Evolutionary conservation across 2,113 vertebrate species (phyloP).

Genomic region (Fregata magnificens): DNA sequence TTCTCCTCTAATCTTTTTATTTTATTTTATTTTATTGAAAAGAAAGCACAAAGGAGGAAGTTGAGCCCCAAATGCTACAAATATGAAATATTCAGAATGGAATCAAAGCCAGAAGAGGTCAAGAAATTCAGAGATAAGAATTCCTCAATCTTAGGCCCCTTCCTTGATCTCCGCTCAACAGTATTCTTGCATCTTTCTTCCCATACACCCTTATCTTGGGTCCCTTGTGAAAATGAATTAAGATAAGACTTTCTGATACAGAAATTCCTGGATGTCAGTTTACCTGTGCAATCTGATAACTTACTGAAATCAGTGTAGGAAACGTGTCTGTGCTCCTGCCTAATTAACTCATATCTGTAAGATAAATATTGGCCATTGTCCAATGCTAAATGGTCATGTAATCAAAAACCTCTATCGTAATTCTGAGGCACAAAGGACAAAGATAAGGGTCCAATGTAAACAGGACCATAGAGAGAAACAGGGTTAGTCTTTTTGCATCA

Average conservation of each 20-base stretch:
- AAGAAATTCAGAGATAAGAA: neutral
- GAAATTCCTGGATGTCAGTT: slow-evolving; percentile 33
- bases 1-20: neutral
- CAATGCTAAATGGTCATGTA: neutral
- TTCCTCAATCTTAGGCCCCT: neutral
- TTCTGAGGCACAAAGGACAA: neutral
- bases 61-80: neutral
- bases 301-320: slow-evolving; percentile 10
- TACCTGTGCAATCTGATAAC: slow-evolving; percentile 48
- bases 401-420: neutral
- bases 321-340: neutral
- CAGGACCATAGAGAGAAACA: neutral
- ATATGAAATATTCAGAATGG: neutral
- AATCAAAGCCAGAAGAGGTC: neutral
- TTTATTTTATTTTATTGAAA: neutral
- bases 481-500: neutral
- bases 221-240: slow-evolving; percentile 54
- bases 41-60: neutral
- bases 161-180: neutral
- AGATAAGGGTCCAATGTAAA: neutral
- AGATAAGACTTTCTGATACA: slow-evolving; percentile 39
- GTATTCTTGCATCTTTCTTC: neutral
- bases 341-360: slow-evolving; percentile 19
- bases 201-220: slow-evolving; percentile 19
- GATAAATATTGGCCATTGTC: slow-evolving; percentile 8